Base-by-base conservation (phyloP, 2,888 invertebrate species). In the Hedya salicella region DNA sequence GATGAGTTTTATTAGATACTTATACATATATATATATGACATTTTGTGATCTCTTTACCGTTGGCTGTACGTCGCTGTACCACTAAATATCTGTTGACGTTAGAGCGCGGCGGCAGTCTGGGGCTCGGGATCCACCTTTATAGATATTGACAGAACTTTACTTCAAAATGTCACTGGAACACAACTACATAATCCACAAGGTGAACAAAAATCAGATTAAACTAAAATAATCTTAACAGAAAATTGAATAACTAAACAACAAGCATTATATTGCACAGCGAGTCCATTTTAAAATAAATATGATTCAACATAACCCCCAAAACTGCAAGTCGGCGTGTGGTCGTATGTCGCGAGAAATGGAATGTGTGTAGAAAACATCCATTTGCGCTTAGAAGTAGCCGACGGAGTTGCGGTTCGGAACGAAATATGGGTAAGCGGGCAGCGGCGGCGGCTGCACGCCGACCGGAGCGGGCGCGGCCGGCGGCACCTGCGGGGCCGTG, bases 181-280 rank as follows among this genome's bases (percentile, higher is more conserved):
- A 78, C 75, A 78, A 78, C 81, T 79, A 53, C 44, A 48, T 65
- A 65, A 84, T 84, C 78, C 75, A 77, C 72, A 74, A 75, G 73
- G 75, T 78, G 75, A 79, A 78, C 72, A 78, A 76, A 80, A 78
- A 79, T 77, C 71, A 72, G 73, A 73, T 73, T 75, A 78, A 82
- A 78, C 74, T 78, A 80, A 83, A 79, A 77, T 76, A 73, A 78
- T 82, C 83, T 82, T 81, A 78, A 83, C 85, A 87, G 77, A 84
- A 88, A 87, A 82, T 80, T 83, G 82, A 65, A 82, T 84, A 89
- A 89, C 85, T 88, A 89, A 89, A 88, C 86, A 90, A 90, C 89
- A 89, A 91, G 90, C 91, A 86, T 86, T 83, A 75, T 89, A 91
- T 91, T 91, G 91, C 91, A 91, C 90, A 89, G 89, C 89, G 79